A percentile compares a stretch with the other conserved stretches of the same genome.
phyloP scores from a whole-genome alignment of 1,140 invertebrate genomes.

The Gonatopus flavifemur region DNA sequence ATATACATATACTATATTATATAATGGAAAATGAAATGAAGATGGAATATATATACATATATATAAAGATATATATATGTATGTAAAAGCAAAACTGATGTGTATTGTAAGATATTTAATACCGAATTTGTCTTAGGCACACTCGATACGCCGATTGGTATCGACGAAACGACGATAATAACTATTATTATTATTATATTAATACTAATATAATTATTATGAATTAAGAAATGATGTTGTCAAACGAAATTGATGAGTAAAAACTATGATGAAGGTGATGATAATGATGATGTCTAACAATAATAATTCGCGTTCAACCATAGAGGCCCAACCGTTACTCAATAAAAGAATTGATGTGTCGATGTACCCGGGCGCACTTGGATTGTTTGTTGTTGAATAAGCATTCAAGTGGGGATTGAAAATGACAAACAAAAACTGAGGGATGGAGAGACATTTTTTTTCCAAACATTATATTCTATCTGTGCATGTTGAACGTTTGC shows the following conservation, averaged over 20 bases:
- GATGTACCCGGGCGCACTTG: slow-evolving; percentile 46
- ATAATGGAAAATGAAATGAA: no score
- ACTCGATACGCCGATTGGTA: slow-evolving; percentile 36
- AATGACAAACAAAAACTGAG: background rate
- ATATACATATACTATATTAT: slow-evolving; percentile 34
- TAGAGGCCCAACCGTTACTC: slow-evolving; percentile 47
- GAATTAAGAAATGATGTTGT: slow-evolving; percentile 14
- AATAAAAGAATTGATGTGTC: slow-evolving; percentile 52
- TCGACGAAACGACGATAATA: slow-evolving; percentile 37
- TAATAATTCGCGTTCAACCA: slow-evolving; percentile 47
- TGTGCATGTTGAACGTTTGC: slow-evolving; percentile 7
- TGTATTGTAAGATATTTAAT: slow-evolving; percentile 56
- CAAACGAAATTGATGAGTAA: slow-evolving; percentile 1
- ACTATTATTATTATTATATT: slow-evolving; percentile 21
- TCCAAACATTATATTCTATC: background rate
- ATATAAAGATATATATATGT: slow-evolving; percentile 40
- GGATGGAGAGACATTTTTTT: no score
- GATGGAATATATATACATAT: slow-evolving; percentile 38
- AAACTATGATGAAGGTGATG: slow-evolving; percentile 11
- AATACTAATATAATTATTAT: slow-evolving; percentile 14
- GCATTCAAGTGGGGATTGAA: background rate
- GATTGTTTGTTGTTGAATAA: slow-evolving; percentile 30
- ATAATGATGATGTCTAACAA: slow-evolving; percentile 31
- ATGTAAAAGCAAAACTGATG: slow-evolving; percentile 47
- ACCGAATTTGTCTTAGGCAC: slow-evolving; percentile 45